Base-by-base conservation (phyloP, 2,797 vertebrate genomes). In the Psittacula echo region DNA sequence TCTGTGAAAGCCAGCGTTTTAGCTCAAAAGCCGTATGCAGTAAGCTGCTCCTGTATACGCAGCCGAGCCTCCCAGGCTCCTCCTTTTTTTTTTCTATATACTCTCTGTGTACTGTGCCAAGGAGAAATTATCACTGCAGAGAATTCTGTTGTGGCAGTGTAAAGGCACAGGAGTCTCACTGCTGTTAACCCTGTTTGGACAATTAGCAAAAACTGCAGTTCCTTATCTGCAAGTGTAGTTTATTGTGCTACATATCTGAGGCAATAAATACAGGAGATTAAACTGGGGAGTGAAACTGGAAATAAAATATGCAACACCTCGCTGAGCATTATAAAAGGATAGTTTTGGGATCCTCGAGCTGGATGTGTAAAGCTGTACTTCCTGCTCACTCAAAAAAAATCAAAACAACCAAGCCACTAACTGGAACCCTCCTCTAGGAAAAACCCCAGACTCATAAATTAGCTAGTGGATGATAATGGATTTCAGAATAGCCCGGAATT, bases 391-490 rank as follows among this genome's bases (percentile, higher is more conserved):
- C 37, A 53, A 80, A 82, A 29, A 34, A 10, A 27, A 47, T 27
- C 11, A 27, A 44, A 87, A 13, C 39, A 58, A 20, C 64, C 60
- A 71, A 88, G 20, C 18, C 41, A 42, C 34, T 53, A 22, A 45
- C 12, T 47, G 26, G 61, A 66, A 39, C 26, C 37, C 65, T 61
- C 37, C 42, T 68, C 53, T 65, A 65, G 34, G 45, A 91, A 90
- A 78, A 68, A 47, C 2, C 0, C 0, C 22, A 76, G 37, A 14
- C 5, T 42, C 53, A 37, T 11, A 44, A 85, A 18, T n/a, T 6
- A 2, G 8, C 50, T 50, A 41, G 15, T 41, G 41, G 37, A 21
- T 50, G 9, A 39, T n/a, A 85, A 39, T 29, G 48, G 29, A 53
- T 90, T 91, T 91, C 12, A 34, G 82, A 89, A 48, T 23, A 42